phyloP scores from a whole-genome alignment of 1,140 invertebrate species.

The Phymastichus coffea region DNA sequence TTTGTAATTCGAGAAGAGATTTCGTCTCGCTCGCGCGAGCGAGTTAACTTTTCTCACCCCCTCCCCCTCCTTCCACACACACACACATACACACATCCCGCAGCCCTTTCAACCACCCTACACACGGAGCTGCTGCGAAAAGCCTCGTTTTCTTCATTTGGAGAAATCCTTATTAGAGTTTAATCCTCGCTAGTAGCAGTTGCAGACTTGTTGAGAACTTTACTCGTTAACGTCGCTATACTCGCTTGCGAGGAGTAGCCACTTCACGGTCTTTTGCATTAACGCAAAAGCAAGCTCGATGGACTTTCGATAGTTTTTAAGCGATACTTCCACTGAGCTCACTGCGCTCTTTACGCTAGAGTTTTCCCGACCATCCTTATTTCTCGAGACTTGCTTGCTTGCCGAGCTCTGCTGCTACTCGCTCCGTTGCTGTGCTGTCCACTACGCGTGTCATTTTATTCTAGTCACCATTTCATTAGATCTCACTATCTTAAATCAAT shows the following conservation, averaged over 20 bases:
- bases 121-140: slow-evolving; percentile 10
- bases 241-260: too few relatives aligned
- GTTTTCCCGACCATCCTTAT: too few relatives aligned
- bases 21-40: neutral
- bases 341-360: neutral
- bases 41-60: slow-evolving; percentile 7
- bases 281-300: neutral
- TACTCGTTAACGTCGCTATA: slow-evolving; percentile 3
- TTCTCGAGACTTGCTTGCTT: too few relatives aligned
- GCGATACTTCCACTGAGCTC: slow-evolving; percentile 1
- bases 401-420: too few relatives aligned
- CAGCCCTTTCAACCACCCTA: neutral
- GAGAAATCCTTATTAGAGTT: slow-evolving; percentile 31
- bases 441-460: too few relatives aligned
- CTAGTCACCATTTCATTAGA: too few relatives aligned
- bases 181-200: slow-evolving; percentile 18
- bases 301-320: slow-evolving; percentile 28
- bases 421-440: too few relatives aligned
- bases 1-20: slow-evolving; percentile 30
- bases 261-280: slow-evolving; percentile 5
- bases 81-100: neutral
- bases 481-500: too few relatives aligned
- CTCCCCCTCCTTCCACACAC: too few relatives aligned
- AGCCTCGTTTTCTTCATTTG: slow-evolving; percentile 25
- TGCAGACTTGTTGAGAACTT: slow-evolving; percentile 23